A percentile compares a stretch with the other conserved stretches of the same genome.
These are phyloP conservation scores for Acheta domesticus DNA, from an alignment of 2,888 invertebrate species.

Conservation along the genomic window DNA sequence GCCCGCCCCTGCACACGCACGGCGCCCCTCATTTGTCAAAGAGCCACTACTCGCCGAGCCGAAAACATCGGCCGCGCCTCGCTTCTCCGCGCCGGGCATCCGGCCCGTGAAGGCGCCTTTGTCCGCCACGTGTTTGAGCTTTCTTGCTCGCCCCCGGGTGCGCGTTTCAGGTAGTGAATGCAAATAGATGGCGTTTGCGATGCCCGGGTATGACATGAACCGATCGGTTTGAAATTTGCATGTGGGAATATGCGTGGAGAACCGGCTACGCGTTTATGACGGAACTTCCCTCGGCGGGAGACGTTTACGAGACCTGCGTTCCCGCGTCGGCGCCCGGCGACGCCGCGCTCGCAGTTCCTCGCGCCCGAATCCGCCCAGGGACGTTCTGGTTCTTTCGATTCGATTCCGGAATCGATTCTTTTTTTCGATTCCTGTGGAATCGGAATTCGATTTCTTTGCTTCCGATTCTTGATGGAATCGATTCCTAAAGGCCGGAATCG, in stretches of 20 bases:
- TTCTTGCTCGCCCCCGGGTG: not conserved
- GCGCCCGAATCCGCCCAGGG: not conserved
- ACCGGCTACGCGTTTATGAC: too few relatives aligned
- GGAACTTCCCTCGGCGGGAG: too few relatives aligned
- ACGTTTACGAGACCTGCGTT: too few relatives aligned
- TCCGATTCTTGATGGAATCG: too few relatives aligned
- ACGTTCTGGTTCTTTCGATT: too few relatives aligned
- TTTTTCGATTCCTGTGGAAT: too few relatives aligned
- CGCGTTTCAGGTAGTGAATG: slow-evolving; percentile 1
- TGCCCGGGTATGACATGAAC: not conserved
- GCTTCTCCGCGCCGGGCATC: not conserved
- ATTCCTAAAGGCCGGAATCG: too few relatives aligned
- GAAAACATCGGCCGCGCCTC: not conserved
- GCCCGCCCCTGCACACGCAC: too few relatives aligned
- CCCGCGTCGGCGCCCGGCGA: not conserved
- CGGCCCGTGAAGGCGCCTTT: not conserved
- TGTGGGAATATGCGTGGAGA: not conserved
- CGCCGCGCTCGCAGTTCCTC: not conserved
- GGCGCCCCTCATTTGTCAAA: not conserved
- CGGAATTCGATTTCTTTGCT: too few relatives aligned
- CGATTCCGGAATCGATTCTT: too few relatives aligned
- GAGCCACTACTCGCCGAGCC: not conserved
- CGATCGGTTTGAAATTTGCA: not conserved
- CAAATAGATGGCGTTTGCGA: not conserved
- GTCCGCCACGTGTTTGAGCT: not conserved